Conservation (phyloP, 1,140 invertebrate species). For the Drepana arcuata region DNA sequence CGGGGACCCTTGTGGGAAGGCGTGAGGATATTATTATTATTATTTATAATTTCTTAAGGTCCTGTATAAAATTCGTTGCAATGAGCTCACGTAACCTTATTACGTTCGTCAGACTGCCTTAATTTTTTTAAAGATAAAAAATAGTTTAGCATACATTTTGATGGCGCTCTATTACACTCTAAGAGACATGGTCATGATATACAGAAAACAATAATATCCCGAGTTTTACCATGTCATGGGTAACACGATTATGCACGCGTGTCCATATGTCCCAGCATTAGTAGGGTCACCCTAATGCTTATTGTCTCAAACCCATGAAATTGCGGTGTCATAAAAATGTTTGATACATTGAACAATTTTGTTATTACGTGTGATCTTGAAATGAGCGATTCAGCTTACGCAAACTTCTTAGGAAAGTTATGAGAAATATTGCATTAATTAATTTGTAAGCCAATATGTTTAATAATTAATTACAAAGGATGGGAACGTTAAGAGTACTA, state of each 20-base stretch:
- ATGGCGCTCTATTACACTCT: too few species aligned
- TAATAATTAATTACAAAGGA: too few species aligned
- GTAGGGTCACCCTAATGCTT: slow-evolving; percentile 3
- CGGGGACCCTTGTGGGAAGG: too few species aligned
- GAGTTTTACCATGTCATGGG: slow-evolving; percentile 9
- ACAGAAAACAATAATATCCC: slow-evolving; percentile 6
- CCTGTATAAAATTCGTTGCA: slow-evolving; percentile 2
- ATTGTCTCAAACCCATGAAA: slow-evolving; percentile 3
- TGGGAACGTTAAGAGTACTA: too few species aligned
- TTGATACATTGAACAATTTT: slow-evolving; percentile 13
- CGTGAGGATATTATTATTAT: too few species aligned
- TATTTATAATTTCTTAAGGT: not conserved
- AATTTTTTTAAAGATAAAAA: not conserved
- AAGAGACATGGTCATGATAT: not conserved
- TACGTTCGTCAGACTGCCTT: too few species aligned
- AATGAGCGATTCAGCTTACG: too few species aligned
- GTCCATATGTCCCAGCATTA: slow-evolving; percentile 8
- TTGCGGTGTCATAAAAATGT: slow-evolving; percentile 9
- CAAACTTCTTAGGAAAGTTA: too few species aligned
- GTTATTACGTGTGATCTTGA: slow-evolving; percentile 6
- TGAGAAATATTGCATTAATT: too few species aligned
- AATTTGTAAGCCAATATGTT: too few species aligned
- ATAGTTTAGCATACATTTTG: not conserved
- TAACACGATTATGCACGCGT: slow-evolving; percentile 12
- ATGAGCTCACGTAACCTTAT: too few species aligned